Evolutionary conservation across 1,140 invertebrate genomes (phyloP).

Genomic region (Globodera ellingtonae): DNA sequence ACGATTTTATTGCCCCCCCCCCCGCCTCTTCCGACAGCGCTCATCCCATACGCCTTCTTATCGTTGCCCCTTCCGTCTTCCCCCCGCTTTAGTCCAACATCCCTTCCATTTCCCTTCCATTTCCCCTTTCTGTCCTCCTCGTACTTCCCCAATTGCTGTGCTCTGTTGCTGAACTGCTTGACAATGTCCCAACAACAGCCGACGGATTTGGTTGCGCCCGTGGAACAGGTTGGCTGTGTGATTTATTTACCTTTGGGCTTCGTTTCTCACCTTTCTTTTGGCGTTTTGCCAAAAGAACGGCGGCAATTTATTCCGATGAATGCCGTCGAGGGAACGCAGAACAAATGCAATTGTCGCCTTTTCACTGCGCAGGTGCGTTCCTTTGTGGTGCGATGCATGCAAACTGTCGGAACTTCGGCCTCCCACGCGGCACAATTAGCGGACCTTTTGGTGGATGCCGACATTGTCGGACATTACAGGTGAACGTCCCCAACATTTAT

Average conservation of each 20-base stretch:
- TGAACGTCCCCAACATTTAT: not conserved
- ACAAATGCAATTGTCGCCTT: not conserved
- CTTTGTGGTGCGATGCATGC: constrained; percentile 48
- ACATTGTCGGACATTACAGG: constrained; percentile 43
- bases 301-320: not conserved
- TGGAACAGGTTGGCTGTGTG: not conserved
- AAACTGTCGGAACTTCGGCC: constrained; percentile 30
- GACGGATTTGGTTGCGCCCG: constrained; percentile 8
- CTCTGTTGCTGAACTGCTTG: not conserved
- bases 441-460: constrained; percentile 46
- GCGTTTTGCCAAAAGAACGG: no score
- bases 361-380: constrained; percentile 34
- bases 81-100: not conserved
- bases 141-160: not conserved
- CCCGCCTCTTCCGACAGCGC: not conserved
- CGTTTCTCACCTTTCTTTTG: no score
- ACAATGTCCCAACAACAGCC: no score
- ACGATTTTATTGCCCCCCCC: no score
- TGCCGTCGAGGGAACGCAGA: not conserved
- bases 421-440: constrained; percentile 50
- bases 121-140: constrained; percentile 1
- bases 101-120: not conserved
- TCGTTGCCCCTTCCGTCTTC: not conserved
- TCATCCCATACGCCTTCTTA: not conserved
- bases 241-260: no score